Conservation (phyloP, 2,888 invertebrate genomes). For the Cheilosia vernalis region DNA sequence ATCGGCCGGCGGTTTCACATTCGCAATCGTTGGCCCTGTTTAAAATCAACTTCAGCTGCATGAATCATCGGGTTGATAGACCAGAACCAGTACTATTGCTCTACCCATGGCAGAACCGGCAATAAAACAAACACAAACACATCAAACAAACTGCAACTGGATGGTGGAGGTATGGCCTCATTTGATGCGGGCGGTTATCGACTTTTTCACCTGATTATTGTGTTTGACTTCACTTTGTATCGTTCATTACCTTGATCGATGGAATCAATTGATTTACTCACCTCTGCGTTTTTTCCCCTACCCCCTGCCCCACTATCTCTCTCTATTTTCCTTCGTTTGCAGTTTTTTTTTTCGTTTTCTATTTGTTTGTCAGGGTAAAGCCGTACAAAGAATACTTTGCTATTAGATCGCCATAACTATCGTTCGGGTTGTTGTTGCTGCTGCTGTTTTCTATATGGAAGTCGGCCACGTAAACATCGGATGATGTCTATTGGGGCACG, state of each 20-base stretch:
- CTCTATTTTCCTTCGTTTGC: slow-evolving; percentile 26
- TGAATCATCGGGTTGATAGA: slow-evolving; percentile 68
- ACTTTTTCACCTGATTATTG: slow-evolving; percentile 75
- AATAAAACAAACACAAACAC: slow-evolving; percentile 43
- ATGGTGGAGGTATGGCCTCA: slow-evolving; percentile 71
- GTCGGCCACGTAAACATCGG: slow-evolving; percentile 62
- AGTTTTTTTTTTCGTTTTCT: slow-evolving; percentile 25
- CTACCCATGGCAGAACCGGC: slow-evolving; percentile 36
- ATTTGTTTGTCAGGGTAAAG: slow-evolving; percentile 36
- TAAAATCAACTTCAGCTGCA: slow-evolving; percentile 13
- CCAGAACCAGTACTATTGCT: slow-evolving; percentile 58
- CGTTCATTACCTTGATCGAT: slow-evolving; percentile 74
- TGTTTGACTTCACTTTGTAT: slow-evolving; percentile 69
- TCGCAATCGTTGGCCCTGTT: slow-evolving; percentile 35
- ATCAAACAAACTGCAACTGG: slow-evolving; percentile 54
- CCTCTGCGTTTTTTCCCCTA: slow-evolving; percentile 28
- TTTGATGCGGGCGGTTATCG: slow-evolving; percentile 74
- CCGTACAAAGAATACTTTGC: slow-evolving; percentile 38
- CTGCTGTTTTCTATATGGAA: slow-evolving; percentile 50
- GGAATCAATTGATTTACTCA: slow-evolving; percentile 71
- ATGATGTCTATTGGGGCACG: slow-evolving; percentile 66
- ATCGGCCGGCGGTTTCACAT: slow-evolving; percentile 9
- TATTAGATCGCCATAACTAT: slow-evolving; percentile 56
- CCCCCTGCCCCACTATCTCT: background rate
- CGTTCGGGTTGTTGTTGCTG: slow-evolving; percentile 16